These are phyloP conservation scores for Chorisops tibialis DNA, from an alignment of 2,888 invertebrate genomes.

Conservation along the genomic window DNA sequence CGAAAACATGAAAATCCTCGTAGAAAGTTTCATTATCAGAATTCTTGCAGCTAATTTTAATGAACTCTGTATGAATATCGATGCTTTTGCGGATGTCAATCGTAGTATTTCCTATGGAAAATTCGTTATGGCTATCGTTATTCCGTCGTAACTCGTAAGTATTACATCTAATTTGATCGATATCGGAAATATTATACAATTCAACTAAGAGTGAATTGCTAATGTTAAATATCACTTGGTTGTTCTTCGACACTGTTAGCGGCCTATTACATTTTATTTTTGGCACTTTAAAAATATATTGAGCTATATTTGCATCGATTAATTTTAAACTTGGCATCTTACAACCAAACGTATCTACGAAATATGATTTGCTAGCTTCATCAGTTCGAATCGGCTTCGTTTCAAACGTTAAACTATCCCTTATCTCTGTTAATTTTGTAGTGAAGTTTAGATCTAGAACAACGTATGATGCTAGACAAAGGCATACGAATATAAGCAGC, in stretches of 20 bases:
- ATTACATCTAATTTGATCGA: constrained; percentile 41
- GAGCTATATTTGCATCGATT: constrained; percentile 44
- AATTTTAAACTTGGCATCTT: constrained; percentile 50
- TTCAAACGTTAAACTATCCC: constrained; percentile 46
- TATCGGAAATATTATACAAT: constrained; percentile 41
- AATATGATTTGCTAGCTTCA: constrained; percentile 46
- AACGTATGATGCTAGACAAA: constrained; percentile 48
- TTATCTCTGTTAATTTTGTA: constrained; percentile 43
- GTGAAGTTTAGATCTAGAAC: constrained; percentile 49
- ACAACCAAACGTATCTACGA: constrained; percentile 49
- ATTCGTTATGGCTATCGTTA: constrained; percentile 41
- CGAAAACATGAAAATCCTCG: constrained; percentile 66
- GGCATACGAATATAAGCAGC: constrained; percentile 42
- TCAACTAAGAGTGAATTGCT: constrained; percentile 39
- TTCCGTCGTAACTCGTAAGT: constrained; percentile 43
- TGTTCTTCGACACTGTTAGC: constrained; percentile 39
- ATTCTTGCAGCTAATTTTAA: constrained; percentile 62
- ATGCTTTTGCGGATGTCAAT: constrained; percentile 33
- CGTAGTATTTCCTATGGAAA: constrained; percentile 38
- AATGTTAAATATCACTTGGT: constrained; percentile 42
- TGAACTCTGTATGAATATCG: constrained; percentile 60
- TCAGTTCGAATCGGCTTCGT: constrained; percentile 40
- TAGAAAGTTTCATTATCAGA: constrained; percentile 55
- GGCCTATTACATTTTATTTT: constrained; percentile 42
- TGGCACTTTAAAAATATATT: constrained; percentile 43